A percentile compares a stretch with the other conserved stretches of the same genome.
phyloP scores from a whole-genome alignment of 2,113 vertebrate genomes.

The Scomber japonicus region DNA sequence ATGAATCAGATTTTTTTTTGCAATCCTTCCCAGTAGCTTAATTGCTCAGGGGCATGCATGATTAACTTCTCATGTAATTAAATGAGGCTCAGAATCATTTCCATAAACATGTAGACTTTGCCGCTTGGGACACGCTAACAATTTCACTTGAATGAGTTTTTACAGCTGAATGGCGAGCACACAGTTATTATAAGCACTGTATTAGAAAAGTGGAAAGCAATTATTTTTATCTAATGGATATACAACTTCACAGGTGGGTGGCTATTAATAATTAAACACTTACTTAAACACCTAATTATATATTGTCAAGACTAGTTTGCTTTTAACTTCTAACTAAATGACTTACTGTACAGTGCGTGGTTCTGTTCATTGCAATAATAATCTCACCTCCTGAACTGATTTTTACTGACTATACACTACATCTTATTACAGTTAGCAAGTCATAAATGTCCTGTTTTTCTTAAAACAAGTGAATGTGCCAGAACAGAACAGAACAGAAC shows the following conservation, averaged over 20 bases:
- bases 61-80: slow-evolving; percentile 60
- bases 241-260: slow-evolving; percentile 9
- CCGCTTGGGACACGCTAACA: slow-evolving; percentile 34
- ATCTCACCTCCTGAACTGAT: not conserved
- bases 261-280: slow-evolving; percentile 17
- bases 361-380: no score
- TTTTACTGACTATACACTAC: not conserved
- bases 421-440: not conserved
- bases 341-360: not conserved
- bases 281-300: slow-evolving; percentile 24
- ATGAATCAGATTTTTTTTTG: slow-evolving; percentile 6
- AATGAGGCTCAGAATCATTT: slow-evolving; percentile 20
- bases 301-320: not conserved
- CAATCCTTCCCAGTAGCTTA: slow-evolving; percentile 21
- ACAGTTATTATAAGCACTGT: not conserved
- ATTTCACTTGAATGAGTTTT: slow-evolving; percentile 45
- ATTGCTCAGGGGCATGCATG: slow-evolving; percentile 39
- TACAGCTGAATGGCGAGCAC: slow-evolving; percentile 29
- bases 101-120: slow-evolving; percentile 31
- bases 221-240: slow-evolving; percentile 26
- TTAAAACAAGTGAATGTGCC: not conserved
- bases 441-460: not conserved
- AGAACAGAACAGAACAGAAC: no score
- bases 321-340: not conserved
- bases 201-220: slow-evolving; percentile 35